Conservation (phyloP, 2,113 vertebrate species). For the Rynchops niger region DNA sequence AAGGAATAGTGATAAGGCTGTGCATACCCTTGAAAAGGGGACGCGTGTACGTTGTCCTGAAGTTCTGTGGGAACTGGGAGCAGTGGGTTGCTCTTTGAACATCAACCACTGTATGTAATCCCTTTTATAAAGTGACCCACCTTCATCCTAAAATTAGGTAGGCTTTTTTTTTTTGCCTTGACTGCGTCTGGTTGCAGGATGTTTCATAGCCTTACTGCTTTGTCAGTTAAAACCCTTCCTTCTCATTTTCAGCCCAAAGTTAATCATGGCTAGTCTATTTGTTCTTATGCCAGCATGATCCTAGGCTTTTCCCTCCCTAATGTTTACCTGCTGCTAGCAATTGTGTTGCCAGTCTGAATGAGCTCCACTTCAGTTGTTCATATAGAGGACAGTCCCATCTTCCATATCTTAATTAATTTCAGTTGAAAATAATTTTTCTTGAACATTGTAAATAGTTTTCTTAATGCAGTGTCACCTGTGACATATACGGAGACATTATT, state of each 20-base stretch:
- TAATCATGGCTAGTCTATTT: slow-evolving; percentile 58
- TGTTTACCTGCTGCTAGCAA: slow-evolving; percentile 40
- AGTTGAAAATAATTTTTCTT: neutral
- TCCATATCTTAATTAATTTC: neutral
- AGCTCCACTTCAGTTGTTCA: neutral
- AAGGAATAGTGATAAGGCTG: neutral
- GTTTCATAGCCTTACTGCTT: slow-evolving; percentile 60
- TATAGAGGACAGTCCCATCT: neutral
- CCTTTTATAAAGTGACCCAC: slow-evolving; percentile 37
- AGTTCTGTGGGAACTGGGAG: neutral
- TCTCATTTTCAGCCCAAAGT: slow-evolving; percentile 55
- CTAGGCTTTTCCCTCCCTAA: slow-evolving; percentile 16
- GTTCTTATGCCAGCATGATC: slow-evolving; percentile 49
- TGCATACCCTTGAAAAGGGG: neutral
- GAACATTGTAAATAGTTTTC: neutral
- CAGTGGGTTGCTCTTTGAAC: neutral
- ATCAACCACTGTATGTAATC: neutral
- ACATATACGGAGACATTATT: neutral
- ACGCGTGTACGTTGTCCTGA: neutral
- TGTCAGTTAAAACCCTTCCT: slow-evolving; percentile 52
- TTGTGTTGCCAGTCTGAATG: neutral
- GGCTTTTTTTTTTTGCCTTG: neutral
- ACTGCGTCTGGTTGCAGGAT: slow-evolving; percentile 37
- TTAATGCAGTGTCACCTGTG: neutral
- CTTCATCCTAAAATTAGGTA: slow-evolving; percentile 52